Base-by-base conservation (phyloP, 2,888 invertebrate species). In the Troilus luridus region DNA sequence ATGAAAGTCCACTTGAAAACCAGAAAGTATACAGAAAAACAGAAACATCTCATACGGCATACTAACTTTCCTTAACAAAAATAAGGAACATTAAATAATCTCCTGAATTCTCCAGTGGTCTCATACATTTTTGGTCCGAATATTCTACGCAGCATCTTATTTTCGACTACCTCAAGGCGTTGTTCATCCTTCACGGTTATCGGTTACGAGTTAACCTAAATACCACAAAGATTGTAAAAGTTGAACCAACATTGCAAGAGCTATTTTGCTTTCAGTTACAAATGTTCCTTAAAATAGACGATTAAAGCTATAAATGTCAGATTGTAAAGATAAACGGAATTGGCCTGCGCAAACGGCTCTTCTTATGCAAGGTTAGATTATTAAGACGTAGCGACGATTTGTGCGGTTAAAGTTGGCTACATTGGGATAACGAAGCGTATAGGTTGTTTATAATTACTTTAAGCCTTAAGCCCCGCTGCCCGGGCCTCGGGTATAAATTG, bases 381-480 rank as follows among this genome's bases (percentile, higher is more conserved):
- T 77, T 41, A 77, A 77, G 72, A 77, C 8, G 72, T 77, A 77
- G 72, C 72, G 27, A 72, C 72, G 24, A 77, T 77, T 77, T 77
- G 72, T 77, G 72, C 72, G 27, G 72, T 77, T 77, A 77, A 77
- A 77, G 72, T 77, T 77, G 41, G 72, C 72, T 56, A 88, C 56
- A 88, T 58, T 88, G 58, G 56, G 88, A 88, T 88, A 88, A 88
- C 59, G 58, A 88, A 88, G 58, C 88, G 88, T 88, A 88, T 88
- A 59, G 88, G 58, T 88, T 88, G 88, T 88, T 88, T 88, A 88
- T 88, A 88, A 88, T 88, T 88, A 88, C 88, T 88, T 88, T 62
- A 88, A 88, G 88, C 27, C 88, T 88, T 88, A 88, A 88, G 88
- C 88, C 60, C 88, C 88, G n/a, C 88, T 56, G 56, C 56, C 85